phyloP scores from a whole-genome alignment of 2,113 vertebrate species.

The Etheostoma cragini region DNA sequence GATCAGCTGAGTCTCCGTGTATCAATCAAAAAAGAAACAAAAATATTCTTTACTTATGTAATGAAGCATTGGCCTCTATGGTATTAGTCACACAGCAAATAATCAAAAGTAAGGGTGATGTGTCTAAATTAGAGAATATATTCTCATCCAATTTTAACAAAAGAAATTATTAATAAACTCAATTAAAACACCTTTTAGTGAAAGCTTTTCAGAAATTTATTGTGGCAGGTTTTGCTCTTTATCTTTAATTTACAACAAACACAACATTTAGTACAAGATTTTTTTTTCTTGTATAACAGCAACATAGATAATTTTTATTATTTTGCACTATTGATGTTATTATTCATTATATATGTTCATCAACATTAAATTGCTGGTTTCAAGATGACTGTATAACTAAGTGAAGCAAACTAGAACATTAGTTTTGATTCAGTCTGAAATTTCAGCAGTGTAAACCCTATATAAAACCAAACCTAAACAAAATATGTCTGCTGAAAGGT shows the following conservation, averaged over 20 bases:
- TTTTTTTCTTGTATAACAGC: not conserved
- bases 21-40: too few species aligned
- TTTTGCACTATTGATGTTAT: not conserved
- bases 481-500: not conserved
- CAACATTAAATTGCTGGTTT: not conserved
- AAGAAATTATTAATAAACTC: not conserved
- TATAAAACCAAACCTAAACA: too few species aligned
- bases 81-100: slow-evolving; percentile 27
- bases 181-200: not conserved
- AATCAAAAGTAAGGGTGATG: not conserved
- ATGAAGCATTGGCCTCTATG: not conserved
- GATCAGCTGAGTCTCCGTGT: not conserved
- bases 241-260: not conserved
- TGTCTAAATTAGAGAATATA: not conserved
- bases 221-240: not conserved
- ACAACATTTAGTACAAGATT: too few species aligned
- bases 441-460: not conserved
- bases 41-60: slow-evolving; percentile 12
- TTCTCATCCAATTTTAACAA: not conserved
- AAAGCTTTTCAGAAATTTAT: not conserved
- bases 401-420: not conserved
- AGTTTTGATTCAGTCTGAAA: slow-evolving; percentile 5
- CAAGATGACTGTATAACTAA: not conserved
- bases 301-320: not conserved
- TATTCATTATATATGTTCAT: not conserved